These are phyloP conservation scores for Neuroterus valhalla DNA, from an alignment of 1,140 invertebrate species.

Conservation along the genomic window DNA sequence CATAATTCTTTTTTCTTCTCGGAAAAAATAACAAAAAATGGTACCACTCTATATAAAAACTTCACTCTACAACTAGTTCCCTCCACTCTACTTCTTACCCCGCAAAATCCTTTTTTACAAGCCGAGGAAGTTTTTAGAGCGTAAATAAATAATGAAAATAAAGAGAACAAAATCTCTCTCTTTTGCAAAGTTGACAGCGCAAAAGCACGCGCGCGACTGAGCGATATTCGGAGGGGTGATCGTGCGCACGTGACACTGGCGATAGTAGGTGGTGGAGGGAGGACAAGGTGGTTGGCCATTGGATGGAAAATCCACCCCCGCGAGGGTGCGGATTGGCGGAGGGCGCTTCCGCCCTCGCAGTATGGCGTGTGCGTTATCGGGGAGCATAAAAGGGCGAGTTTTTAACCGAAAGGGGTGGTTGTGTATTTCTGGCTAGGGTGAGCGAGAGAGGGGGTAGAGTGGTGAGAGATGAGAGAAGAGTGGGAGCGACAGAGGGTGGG, in stretches of 20 bases:
- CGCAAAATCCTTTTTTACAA: too few species aligned
- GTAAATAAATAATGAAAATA: neutral
- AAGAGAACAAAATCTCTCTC: too few species aligned
- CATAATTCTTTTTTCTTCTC: neutral
- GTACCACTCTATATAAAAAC: neutral
- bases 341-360: constrained; percentile 65
- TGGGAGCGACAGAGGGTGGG: constrained; percentile 1
- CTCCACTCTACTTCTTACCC: neutral
- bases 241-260: constrained; percentile 68
- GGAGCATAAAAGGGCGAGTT: constrained; percentile 46
- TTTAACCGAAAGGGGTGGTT: neutral
- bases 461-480: neutral
- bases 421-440: neutral
- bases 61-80: too few species aligned
- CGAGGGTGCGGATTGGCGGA: constrained; percentile 60
- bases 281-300: constrained; percentile 53
- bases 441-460: constrained; percentile 38
- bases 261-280: constrained; percentile 45
- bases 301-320: constrained; percentile 65
- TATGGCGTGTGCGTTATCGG: constrained; percentile 65
- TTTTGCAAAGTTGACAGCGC: constrained; percentile 37
- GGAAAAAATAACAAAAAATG: neutral
- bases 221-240: constrained; percentile 54
- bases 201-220: constrained; percentile 65
- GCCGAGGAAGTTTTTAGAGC: neutral